Evolutionary conservation across 2,113 vertebrate species (phyloP).

Genomic region (Mobula birostris): DNA sequence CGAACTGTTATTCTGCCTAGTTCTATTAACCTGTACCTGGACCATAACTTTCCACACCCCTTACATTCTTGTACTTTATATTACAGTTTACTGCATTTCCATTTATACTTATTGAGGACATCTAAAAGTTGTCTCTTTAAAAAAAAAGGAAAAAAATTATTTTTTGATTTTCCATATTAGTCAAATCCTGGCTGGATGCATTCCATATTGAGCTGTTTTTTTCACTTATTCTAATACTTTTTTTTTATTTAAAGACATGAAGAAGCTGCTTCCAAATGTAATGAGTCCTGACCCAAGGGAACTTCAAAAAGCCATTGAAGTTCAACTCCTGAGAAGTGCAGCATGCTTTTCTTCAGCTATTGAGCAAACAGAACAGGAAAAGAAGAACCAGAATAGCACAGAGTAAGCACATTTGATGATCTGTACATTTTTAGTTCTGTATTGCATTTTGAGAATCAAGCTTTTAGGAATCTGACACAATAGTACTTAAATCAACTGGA

Average conservation of each 20-base stretch:
- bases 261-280: constrained; percentile 83
- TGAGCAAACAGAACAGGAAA: constrained; percentile 70
- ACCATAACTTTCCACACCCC: too few relatives aligned
- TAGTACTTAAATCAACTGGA: too few relatives aligned
- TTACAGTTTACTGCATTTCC: not conserved
- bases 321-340: constrained; percentile 85
- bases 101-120: not conserved
- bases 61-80: too few relatives aligned
- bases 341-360: constrained; percentile 71
- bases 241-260: constrained; percentile 69
- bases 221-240: constrained; percentile 4
- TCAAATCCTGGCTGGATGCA: not conserved
- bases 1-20: too few relatives aligned
- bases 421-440: not conserved
- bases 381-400: constrained; percentile 64
- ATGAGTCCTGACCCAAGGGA: constrained; percentile 90
- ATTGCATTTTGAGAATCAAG: not conserved
- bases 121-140: not conserved
- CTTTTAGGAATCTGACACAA: too few relatives aligned
- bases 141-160: too few relatives aligned
- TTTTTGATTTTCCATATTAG: not conserved
- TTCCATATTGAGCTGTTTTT: not conserved
- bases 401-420: constrained; percentile 66
- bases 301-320: constrained; percentile 93
- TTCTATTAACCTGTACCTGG: too few relatives aligned